Evolutionary conservation across 2,888 invertebrate genomes (phyloP).

Genomic region (Thalpophila matura): DNA sequence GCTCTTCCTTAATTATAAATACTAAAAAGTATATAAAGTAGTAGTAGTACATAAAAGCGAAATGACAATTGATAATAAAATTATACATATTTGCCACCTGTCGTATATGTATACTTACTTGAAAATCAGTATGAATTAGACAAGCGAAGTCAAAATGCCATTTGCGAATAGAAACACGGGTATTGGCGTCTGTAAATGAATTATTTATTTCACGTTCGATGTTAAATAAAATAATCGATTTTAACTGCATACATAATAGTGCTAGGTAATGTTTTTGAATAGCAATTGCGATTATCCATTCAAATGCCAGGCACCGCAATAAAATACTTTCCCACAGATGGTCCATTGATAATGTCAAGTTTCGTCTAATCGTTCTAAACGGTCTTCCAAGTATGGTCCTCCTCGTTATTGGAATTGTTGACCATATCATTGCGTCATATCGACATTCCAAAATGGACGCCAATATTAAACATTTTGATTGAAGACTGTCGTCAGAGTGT

Average conservation of each 20-base stretch:
- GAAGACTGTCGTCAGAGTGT: slow-evolving; percentile 22
- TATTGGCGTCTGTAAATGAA: slow-evolving; percentile 33
- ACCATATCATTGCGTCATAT: slow-evolving; percentile 31
- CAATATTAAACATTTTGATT: slow-evolving; percentile 36
- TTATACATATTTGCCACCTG: too few relatives aligned
- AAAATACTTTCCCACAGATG: slow-evolving; percentile 55
- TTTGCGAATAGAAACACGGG: slow-evolving; percentile 16
- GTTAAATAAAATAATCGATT: slow-evolving; percentile 56
- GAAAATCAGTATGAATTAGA: too few relatives aligned
- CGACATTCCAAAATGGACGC: slow-evolving; percentile 20
- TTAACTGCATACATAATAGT: slow-evolving; percentile 47
- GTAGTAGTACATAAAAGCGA: too few relatives aligned
- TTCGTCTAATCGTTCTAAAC: slow-evolving; percentile 39
- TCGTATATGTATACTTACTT: too few relatives aligned
- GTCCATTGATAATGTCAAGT: slow-evolving; percentile 50
- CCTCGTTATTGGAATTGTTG: slow-evolving; percentile 47
- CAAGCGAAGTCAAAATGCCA: too few relatives aligned
- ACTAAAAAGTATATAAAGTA: too few relatives aligned
- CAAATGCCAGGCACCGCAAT: slow-evolving; percentile 35
- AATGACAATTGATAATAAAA: neutral
- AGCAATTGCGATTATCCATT: slow-evolving; percentile 47
- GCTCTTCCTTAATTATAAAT: too few relatives aligned
- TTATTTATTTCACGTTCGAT: slow-evolving; percentile 56
- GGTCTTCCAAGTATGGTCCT: slow-evolving; percentile 38
- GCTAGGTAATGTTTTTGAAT: slow-evolving; percentile 47